Base-by-base conservation (phyloP, 2,113 vertebrate species). In the Scortum barcoo region DNA sequence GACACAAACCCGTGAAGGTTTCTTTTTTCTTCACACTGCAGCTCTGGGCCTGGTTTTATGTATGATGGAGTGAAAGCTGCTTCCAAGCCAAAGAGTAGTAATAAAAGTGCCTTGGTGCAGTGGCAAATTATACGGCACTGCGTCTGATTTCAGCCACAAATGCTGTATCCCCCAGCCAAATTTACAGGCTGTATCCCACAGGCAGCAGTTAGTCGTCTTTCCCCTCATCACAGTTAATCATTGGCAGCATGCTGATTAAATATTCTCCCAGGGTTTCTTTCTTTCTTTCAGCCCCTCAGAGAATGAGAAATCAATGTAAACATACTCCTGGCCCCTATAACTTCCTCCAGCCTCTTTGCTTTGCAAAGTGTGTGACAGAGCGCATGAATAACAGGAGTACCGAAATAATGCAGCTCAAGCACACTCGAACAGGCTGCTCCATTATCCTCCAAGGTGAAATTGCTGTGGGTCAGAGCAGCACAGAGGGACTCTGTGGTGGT, bases 371-470 rank as follows among this genome's bases (percentile, higher is more conserved):
- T 73, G 44, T 57, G 65, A 40, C 0, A 10, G 40, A 53, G 75
- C n/a, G 22, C 69, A 86, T 57, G 30, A 66, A 73, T 72, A 76
- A 76, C 28, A 60, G 12, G 30, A 61, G 57, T 17, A 58, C 78
- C 38, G 58, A 88, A 75, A 86, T 76, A 63, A 83, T 48, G 58
- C 30, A 42, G 48, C 76, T 81, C 58, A 77, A 89, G 78, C 53
- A 26, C 44, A 71, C 46, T 72, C 22, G 17, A 70, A 74, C 63
- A 65, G 17, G 50, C 36, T 13, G 16, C 51, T 72, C 60, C 46
- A 65, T 72, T 76, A 78, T 89, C 50, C 30, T 85, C 72, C 80
- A 85, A 89, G 73, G 81, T 66, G 28, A 89, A 83, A 65, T 28
- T 71, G 56, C 56, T 66, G 69, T 14, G 46, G 57, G 63, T 57